A percentile compares a stretch with the other conserved stretches of the same genome.
Evolutionary conservation across 2,113 vertebrate genomes (phyloP).

Genomic region (Rhea pennata): DNA sequence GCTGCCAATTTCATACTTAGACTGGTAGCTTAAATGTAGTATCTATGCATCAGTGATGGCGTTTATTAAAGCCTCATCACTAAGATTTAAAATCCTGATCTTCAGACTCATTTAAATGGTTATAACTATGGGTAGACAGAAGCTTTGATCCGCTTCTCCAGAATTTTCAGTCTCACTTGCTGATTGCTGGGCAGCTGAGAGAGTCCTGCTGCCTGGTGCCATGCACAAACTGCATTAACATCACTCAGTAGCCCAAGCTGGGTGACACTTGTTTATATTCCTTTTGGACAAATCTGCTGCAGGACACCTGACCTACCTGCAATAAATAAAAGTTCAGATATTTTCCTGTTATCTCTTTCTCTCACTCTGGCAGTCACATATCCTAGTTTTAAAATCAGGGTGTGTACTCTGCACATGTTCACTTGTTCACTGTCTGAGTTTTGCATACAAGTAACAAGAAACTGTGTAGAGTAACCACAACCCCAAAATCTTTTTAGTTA

Average conservation of each 20-base stretch:
- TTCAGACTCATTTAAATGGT: background rate
- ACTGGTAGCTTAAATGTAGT: background rate
- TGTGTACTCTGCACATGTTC: background rate
- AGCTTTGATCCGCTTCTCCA: background rate
- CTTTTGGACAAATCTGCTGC: background rate
- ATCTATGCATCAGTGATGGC: background rate
- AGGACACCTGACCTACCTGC: background rate
- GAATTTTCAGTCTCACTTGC: background rate
- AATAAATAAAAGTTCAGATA: background rate
- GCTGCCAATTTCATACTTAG: background rate
- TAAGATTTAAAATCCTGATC: background rate
- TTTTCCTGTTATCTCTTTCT: background rate
- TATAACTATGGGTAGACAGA: background rate
- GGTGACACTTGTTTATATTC: background rate
- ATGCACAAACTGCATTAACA: background rate
- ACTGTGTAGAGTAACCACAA: background rate
- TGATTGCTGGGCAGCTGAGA: background rate
- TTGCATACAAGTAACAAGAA: background rate
- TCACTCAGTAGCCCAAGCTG: background rate
- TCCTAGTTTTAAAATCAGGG: background rate
- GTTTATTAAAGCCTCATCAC: background rate
- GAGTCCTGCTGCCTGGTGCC: background rate
- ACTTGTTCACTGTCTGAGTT: background rate
- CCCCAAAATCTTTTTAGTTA: background rate
- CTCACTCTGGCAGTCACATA: background rate